These are phyloP conservation scores for Watsonalla binaria DNA, from an alignment of 2,888 invertebrate species.

Conservation along the genomic window DNA sequence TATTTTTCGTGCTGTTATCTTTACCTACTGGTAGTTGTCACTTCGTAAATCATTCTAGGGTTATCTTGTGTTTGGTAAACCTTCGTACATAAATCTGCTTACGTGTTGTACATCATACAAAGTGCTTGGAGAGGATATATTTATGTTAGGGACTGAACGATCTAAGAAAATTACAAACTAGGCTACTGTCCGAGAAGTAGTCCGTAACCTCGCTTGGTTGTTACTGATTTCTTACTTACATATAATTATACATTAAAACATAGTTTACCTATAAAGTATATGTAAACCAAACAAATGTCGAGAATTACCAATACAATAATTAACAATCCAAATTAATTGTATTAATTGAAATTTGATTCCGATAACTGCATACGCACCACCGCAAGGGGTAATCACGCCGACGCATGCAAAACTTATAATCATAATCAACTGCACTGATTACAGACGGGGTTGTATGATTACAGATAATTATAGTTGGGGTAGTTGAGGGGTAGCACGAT, in stretches of 20 bases:
- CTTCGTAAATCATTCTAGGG: background rate
- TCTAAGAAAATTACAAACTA: too few relatives aligned
- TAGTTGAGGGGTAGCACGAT: conserved; percentile 59
- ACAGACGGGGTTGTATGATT: conserved; percentile 55
- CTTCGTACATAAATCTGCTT: background rate
- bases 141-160: too few relatives aligned
- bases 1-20: conserved; percentile 22
- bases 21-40: conserved; percentile 6
- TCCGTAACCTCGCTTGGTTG: too few relatives aligned
- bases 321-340: background rate
- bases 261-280: too few relatives aligned
- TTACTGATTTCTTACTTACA: too few relatives aligned
- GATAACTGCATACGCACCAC: conserved; percentile 19
- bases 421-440: conserved; percentile 43
- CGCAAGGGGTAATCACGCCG: conserved; percentile 38
- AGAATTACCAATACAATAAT: background rate
- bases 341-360: conserved; percentile 13
- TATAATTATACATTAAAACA: too few relatives aligned
- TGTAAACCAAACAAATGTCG: too few relatives aligned
- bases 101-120: too few relatives aligned
- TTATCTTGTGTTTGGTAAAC: background rate
- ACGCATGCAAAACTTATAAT: conserved; percentile 45
- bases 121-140: too few relatives aligned
- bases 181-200: too few relatives aligned
- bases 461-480: conserved; percentile 74